Evolutionary conservation across 92 coral and sea anemone species (phyloP).

Genomic region (Pocillopora grandis): DNA sequence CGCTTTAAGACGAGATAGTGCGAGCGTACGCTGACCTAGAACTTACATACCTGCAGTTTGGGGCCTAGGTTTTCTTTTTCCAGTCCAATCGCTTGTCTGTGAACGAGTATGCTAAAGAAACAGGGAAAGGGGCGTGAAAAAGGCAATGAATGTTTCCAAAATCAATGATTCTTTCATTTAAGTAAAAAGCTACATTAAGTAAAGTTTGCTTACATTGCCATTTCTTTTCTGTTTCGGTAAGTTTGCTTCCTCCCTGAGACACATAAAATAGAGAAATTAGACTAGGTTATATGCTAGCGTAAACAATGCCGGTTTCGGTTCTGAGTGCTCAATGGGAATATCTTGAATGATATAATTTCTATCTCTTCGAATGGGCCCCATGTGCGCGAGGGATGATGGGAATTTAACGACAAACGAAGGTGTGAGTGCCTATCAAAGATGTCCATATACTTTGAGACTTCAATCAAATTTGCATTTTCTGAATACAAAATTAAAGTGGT

Average conservation of each 20-base stretch:
- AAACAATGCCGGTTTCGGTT: background rate
- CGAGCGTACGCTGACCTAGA: background rate
- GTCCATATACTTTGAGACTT: too few species aligned
- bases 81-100: constrained; percentile 32
- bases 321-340: too few species aligned
- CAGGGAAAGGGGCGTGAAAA: background rate
- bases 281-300: background rate
- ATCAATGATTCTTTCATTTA: background rate
- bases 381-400: too few species aligned
- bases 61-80: constrained; percentile 37
- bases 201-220: too few species aligned
- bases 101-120: constrained; percentile 28
- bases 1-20: too few species aligned
- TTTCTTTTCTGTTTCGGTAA: constrained; percentile 13
- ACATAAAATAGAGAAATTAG: background rate
- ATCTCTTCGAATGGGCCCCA: too few species aligned
- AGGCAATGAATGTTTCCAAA: background rate
- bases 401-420: too few species aligned
- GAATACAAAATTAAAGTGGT: too few species aligned
- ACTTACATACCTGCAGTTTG: constrained; percentile 35
- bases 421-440: too few species aligned
- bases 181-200: background rate
- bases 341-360: too few species aligned
- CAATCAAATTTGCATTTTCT: too few species aligned
- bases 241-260: constrained; percentile 18